Evolutionary conservation across 2,888 invertebrate species (phyloP), one percentile per base, ranked within the genome.

Genomic region (Heliothis peltigera): DNA sequence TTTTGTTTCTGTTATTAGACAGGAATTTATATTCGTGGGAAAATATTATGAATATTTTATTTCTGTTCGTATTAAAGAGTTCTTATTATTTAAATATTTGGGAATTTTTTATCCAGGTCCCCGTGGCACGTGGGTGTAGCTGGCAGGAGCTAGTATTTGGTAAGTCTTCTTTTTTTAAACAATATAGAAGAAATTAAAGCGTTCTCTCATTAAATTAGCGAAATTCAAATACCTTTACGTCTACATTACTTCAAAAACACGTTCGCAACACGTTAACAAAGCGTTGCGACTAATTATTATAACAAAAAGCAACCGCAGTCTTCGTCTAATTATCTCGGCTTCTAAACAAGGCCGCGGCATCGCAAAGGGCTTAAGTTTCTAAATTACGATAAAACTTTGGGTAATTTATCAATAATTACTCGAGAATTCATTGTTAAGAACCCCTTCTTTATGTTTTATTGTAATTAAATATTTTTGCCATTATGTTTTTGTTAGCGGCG

Each of bases 341-440:
- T 46, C 58, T 35, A 49, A 64, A 70, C 71, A 69, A 49, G 59
- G 59, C 51, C 35, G 48, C 60, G 35, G 48, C 62, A 61, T 44
- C 47, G 60, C 66, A 44, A 74, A 79, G 60, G 66, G 68, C 67
- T 77, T 77, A 77, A 79, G 79, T 80, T 81, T 63, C 35, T 75
- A 75, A 80, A 73, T 77, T 69, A 80, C 77, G 73, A 62, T 49
- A 49, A 62, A 80, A 80, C 81, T 80, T 39, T 80, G 21, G 51
- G 70, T 70, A 81, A 81, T 80, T 80, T 80, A 81, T 80, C 80
- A 80, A 79, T 81, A 73, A 77, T 79, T 79, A 75, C 70, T 76
- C 61, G 70, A 64, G 54, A 76, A 78, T 72, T 69, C 69, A 70
- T 75, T 75, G 64, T 72, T 60, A 60, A 72, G 58, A 73, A 59